Base-by-base conservation (phyloP, 2,888 invertebrate species). In the Tribolium freemani region DNA sequence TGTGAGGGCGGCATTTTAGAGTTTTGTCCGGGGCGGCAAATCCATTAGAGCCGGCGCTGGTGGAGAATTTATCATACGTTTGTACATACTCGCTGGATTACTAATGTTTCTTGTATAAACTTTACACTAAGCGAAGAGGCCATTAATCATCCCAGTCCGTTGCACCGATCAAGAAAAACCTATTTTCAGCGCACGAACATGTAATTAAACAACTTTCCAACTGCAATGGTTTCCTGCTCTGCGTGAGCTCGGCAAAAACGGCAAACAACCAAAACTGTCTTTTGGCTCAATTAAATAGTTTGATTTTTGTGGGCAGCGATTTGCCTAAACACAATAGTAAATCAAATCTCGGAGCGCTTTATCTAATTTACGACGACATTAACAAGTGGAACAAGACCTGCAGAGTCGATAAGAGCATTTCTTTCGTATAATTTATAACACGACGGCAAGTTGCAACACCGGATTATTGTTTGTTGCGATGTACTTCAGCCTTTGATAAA, bases 341-440 rank as follows among this genome's bases (percentile, higher is more conserved):
- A n/a, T n/a, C n/a, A n/a, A n/a, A 60, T 60, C 60, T 60, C 60
- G 48, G 26, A 46, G 16, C 10, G 26, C 45, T 38, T 64, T 64
- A 64, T 64, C 64, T 64, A 64, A 64, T 64, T 64, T 64, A 64
- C 64, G 64, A 54, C 54, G 64, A 64, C 64, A 54, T 64, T 64
- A 64, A 53, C 64, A 64, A 44, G 53, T 64, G 54, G 53, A 64
- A 64, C 64, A 64, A 64, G 64, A 54, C 45, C 64, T 50, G 11
- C 31, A 48, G 38, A 50, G 30, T 31, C 64, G 64, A 64, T 64
- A 54, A 64, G 45, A 13, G 6, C 45, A 13, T 26, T 16, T 64
- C 45, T 54, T 64, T 63, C 50, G 9, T 53, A 44, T 64, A 64
- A 64, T 64, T 64, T 54, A 64, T 20, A 63, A 63, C 38, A 31